Evolutionary conservation across 2,797 vertebrate species (phyloP), one percentile per base, ranked within the genome.

Genomic region (Liasis olivaceus): DNA sequence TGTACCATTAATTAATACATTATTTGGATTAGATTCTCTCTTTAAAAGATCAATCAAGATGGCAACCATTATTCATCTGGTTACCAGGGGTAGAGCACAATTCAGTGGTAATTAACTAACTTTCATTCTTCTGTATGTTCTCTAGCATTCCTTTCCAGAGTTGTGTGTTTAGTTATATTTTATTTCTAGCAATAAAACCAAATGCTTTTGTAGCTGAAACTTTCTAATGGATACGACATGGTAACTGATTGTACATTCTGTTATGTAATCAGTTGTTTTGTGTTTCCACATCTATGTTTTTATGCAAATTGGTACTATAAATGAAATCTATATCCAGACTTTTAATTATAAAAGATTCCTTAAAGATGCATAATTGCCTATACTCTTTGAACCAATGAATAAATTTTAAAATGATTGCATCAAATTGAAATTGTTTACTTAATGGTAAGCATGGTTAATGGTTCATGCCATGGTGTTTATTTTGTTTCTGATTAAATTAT

Each of bases 221-320:
- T 89, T 54, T 91, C 86, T 91, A 51, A 62, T 72, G 85, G 66
- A 88, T 56, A 24, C 69, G 51, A 28, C 0, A 0, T 0, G 1
- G 86, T 88, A 91, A 90, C 7, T 93, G 95, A 94, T 93, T 93
- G 77, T 93, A 89, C 47, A 17, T 93, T 96, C 92, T 93, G 64
- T 91, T 63, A 69, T 47, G 90, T 94, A 95, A 96, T 94, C 94
- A 96, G 89, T 88, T 77, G 91, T 88, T 81, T 90, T 92, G 90
- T 95, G 93, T 92, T 94, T 93, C 66, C 62, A 85, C 93, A 84
- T 90, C 93, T 93, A 93, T 92, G 88, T 91, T 95, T 95, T 94
- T 90, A 94, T 96, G 92, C 88, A 91, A 91, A 63, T 87, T 95
- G 63, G 59, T 62, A 59, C 8, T 84, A 62, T 94, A 92, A 92